Percentiles rank a stretch among this genome's conserved stretches.
phyloP scores from a whole-genome alignment of 2,113 vertebrate species.

The Sinosuthora webbiana region DNA sequence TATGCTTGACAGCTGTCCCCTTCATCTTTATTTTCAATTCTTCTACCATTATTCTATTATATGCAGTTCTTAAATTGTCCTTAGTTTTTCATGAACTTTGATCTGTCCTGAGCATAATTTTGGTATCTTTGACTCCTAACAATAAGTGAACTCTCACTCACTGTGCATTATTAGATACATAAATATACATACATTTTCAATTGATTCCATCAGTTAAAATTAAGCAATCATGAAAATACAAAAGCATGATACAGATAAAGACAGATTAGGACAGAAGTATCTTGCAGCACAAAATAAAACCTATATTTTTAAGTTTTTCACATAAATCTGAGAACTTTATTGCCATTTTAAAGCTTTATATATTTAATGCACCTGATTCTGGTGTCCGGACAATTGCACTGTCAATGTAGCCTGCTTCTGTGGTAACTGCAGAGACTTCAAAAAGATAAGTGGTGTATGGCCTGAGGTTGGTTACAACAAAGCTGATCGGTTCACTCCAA shows the following conservation, averaged over 20 bases:
- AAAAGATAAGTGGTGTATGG: conserved; percentile 94
- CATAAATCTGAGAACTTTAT: neutral
- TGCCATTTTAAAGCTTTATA: neutral
- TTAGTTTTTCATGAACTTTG: neutral
- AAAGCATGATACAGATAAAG: neutral
- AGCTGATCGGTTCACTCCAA: conserved; percentile 90
- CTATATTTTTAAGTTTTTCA: neutral
- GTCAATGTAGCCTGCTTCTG: conserved; percentile 91
- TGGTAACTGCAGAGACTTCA: conserved; percentile 95
- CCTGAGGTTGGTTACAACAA: conserved; percentile 84
- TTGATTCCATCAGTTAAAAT: neutral
- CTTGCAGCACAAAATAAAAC: neutral
- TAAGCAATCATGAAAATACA: neutral
- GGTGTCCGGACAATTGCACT: conserved; percentile 93
- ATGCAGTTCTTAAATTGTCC: neutral
- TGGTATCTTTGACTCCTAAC: neutral
- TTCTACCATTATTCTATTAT: neutral
- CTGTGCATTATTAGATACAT: neutral
- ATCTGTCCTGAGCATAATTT: neutral
- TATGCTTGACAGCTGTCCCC: neutral
- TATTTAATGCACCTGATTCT: conserved; percentile 88
- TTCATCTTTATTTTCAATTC: neutral
- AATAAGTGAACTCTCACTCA: neutral
- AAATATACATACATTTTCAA: neutral
- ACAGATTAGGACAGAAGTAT: neutral